A percentile compares a stretch with the other conserved stretches of the same genome.
Conservation (phyloP, 2,797 vertebrate genomes). For the Smutsia temminckii region DNA sequence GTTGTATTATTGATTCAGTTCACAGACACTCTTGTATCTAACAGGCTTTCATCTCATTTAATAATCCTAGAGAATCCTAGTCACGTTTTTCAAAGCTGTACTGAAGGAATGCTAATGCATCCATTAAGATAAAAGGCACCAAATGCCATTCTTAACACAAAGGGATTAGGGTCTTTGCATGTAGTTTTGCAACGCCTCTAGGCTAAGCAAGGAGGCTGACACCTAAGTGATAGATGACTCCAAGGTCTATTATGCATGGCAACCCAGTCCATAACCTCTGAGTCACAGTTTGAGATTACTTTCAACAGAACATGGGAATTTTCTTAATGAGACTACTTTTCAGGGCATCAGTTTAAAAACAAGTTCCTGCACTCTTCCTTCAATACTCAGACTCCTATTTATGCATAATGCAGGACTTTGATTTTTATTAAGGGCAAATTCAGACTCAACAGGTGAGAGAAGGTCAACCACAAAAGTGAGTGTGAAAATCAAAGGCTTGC, state of each 20-base stretch:
- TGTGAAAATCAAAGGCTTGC: neutral
- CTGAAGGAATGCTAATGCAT: slow-evolving; percentile 63
- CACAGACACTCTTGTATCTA: slow-evolving; percentile 4
- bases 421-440: slow-evolving; percentile 10
- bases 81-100: slow-evolving; percentile 7
- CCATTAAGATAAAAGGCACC: slow-evolving; percentile 57
- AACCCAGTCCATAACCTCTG: slow-evolving; percentile 42
- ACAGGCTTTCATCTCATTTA: slow-evolving; percentile 43
- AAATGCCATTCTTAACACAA: slow-evolving; percentile 63
- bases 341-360: neutral
- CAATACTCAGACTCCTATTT: neutral
- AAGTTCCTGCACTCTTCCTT: neutral
- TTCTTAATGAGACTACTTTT: slow-evolving; percentile 54
- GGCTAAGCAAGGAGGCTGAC: slow-evolving; percentile 25
- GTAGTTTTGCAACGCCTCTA: slow-evolving; percentile 42
- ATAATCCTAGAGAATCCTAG: slow-evolving; percentile 46
- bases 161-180: slow-evolving; percentile 61
- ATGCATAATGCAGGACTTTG: neutral
- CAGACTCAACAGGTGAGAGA: neutral
- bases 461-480: slow-evolving; percentile 13
- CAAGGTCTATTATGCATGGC: neutral
- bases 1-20: slow-evolving; percentile 61
- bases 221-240: neutral
- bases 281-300: slow-evolving; percentile 52
- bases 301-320: slow-evolving; percentile 46